phyloP scores from a whole-genome alignment of 2,113 vertebrate genomes.

The Artemisiospiza belli region DNA sequence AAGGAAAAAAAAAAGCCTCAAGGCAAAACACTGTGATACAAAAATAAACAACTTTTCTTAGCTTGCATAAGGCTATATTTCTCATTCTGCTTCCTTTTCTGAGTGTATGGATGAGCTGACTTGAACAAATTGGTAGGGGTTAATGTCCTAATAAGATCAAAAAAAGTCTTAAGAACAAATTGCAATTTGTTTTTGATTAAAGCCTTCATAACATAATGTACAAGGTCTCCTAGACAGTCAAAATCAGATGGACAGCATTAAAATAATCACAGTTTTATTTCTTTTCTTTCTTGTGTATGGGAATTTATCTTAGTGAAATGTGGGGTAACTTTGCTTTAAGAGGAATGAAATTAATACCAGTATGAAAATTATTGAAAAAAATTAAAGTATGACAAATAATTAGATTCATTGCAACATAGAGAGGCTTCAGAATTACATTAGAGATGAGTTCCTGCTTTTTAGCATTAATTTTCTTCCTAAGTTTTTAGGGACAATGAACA shows the following conservation, averaged over 20 bases:
- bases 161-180: not conserved
- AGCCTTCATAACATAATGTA: not conserved
- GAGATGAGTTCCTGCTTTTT: not conserved
- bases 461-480: not conserved
- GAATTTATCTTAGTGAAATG: not conserved
- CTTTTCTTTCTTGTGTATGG: not conserved
- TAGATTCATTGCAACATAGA: not conserved
- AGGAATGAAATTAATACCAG: not conserved
- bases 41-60: not conserved
- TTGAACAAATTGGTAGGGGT: not conserved
- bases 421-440: not conserved
- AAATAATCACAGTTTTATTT: not conserved
- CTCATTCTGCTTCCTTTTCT: not conserved
- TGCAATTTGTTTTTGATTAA: not conserved
- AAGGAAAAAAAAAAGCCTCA: slow-evolving; percentile 11
- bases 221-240: not conserved
- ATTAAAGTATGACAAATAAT: not conserved
- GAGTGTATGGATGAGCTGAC: not conserved
- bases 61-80: not conserved
- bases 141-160: not conserved
- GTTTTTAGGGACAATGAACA: not conserved
- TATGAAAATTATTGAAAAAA: not conserved
- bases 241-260: not conserved
- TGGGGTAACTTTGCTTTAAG: not conserved
- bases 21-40: not conserved